Evolutionary conservation across 2,113 vertebrate species (phyloP).

Genomic region (Phainopepla nitens): DNA sequence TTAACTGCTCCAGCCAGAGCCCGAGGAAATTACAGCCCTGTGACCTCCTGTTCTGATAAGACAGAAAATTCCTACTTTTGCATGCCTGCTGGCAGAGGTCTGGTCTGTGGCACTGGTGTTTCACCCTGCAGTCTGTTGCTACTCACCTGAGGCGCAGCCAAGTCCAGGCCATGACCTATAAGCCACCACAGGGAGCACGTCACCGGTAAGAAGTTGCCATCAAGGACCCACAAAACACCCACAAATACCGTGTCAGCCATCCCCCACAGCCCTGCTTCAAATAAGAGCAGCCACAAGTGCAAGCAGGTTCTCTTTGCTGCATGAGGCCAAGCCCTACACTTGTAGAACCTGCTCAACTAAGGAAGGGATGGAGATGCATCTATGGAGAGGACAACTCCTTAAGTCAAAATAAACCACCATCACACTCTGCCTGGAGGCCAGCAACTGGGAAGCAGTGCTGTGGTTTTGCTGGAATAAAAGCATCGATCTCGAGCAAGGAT

Average conservation of each 20-base stretch:
- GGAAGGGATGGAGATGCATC: background rate
- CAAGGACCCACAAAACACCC: background rate
- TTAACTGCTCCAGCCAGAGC: background rate
- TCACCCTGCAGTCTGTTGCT: background rate
- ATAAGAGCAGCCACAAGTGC: background rate
- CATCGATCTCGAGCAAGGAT: background rate
- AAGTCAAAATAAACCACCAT: background rate
- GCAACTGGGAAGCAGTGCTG: background rate
- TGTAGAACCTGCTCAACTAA: background rate
- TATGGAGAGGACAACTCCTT: background rate
- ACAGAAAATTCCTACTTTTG: background rate
- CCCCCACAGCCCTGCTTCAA: background rate
- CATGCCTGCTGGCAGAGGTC: background rate
- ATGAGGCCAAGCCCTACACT: background rate
- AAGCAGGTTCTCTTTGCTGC: background rate
- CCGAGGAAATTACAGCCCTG: background rate
- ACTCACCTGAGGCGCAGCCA: background rate
- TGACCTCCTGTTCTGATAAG: background rate
- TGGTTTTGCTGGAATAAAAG: background rate
- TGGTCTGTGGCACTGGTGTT: background rate
- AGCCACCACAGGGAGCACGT: rapidly evolving
- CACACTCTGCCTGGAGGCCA: background rate
- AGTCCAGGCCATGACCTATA: background rate
- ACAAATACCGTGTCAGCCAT: background rate
- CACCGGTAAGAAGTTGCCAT: background rate